phyloP scores from a whole-genome alignment of 2,888 invertebrate genomes.

The Drosophila melanosoma region DNA sequence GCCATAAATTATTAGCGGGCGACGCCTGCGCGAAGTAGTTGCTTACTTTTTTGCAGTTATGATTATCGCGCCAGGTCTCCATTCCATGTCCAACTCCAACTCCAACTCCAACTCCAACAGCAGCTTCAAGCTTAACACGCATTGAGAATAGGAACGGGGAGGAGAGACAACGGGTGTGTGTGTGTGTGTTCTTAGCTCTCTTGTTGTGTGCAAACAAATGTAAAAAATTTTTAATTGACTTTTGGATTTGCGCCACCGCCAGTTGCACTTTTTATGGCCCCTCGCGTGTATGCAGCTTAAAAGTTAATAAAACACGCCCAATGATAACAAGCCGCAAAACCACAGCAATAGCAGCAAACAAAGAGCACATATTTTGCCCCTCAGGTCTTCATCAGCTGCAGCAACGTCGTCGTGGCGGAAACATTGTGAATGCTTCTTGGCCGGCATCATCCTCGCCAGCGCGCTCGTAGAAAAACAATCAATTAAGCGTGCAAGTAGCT shows the following conservation, averaged over 20 bases:
- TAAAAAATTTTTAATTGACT: slow-evolving; percentile 82
- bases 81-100: neutral
- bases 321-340: slow-evolving; percentile 81
- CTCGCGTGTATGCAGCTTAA: slow-evolving; percentile 82
- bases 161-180: neutral
- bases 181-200: neutral
- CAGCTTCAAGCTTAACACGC: slow-evolving; percentile 21
- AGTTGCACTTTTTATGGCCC: slow-evolving; percentile 81
- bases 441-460: slow-evolving; percentile 50
- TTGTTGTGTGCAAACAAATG: slow-evolving; percentile 79
- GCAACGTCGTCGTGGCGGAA: slow-evolving; percentile 10
- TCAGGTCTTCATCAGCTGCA: slow-evolving; percentile 82
- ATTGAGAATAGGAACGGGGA: slow-evolving; percentile 26
- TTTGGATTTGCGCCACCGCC: slow-evolving; percentile 71
- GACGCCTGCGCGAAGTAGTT: slow-evolving; percentile 76
- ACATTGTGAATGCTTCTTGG: slow-evolving; percentile 47
- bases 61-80: slow-evolving; percentile 75
- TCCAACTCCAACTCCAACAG: neutral
- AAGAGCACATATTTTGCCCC: slow-evolving; percentile 76
- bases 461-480: slow-evolving; percentile 81
- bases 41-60: slow-evolving; percentile 79
- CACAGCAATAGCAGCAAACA: slow-evolving; percentile 11
- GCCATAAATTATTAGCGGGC: slow-evolving; percentile 75
- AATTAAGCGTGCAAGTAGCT: slow-evolving; percentile 81
- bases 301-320: slow-evolving; percentile 85